Conservation (phyloP, 2,113 vertebrate species). For the Daubentonia madagascariensis region DNA sequence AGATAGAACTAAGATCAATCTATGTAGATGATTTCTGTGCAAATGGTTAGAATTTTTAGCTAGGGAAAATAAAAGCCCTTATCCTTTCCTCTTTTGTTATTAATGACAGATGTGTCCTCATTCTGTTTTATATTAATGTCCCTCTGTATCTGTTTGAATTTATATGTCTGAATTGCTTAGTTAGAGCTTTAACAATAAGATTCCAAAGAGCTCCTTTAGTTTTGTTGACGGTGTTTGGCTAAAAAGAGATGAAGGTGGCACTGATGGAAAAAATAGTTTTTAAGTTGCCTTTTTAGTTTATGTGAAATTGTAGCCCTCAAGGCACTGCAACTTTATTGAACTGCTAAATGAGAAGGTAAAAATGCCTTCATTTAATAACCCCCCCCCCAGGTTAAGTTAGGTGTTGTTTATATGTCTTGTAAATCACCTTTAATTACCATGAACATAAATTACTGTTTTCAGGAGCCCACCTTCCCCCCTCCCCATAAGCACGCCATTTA, state of each 20-base stretch:
- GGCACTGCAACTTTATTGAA: conserved; percentile 62
- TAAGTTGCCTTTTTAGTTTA: conserved; percentile 54
- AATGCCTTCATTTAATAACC: conserved; percentile 56
- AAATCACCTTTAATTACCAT: conserved; percentile 71
- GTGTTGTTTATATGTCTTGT: conserved; percentile 75
- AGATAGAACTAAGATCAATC: conserved; percentile 30
- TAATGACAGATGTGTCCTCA: conserved; percentile 62
- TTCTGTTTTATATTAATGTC: conserved; percentile 58
- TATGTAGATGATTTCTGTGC: conserved; percentile 46
- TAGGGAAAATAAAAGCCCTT: conserved; percentile 30
- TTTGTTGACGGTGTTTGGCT: conserved; percentile 49
- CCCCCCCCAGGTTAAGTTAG: conserved; percentile 49
- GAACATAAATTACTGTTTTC: conserved; percentile 70
- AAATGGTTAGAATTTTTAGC: conserved; percentile 63
- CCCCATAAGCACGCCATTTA: conserved; percentile 38
- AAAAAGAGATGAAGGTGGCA: conserved; percentile 38
- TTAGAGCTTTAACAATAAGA: conserved; percentile 51
- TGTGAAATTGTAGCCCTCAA: conserved; percentile 45
- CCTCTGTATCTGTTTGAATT: conserved; percentile 52
- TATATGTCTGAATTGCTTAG: conserved; percentile 41
- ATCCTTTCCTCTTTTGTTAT: conserved; percentile 62
- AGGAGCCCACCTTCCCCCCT: background rate
- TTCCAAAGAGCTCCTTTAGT: conserved; percentile 49
- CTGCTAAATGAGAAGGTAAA: conserved; percentile 71
- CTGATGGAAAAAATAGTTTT: conserved; percentile 48